Base-by-base conservation (phyloP, 2,888 invertebrate genomes). In the Drosophila falleni region DNA sequence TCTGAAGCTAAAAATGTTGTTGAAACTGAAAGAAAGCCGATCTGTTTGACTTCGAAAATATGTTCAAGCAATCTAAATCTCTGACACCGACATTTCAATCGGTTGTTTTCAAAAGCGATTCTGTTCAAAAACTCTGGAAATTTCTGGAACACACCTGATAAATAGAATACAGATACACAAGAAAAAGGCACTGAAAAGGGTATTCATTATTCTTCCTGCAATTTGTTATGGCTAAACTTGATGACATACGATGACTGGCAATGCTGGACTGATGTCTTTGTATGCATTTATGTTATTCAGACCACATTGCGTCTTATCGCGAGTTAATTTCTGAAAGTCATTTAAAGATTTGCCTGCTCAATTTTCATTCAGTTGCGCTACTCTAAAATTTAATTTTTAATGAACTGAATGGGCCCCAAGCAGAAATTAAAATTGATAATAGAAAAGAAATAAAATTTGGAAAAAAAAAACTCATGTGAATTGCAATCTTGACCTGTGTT, bases 261-360 rank as follows among this genome's bases (percentile, higher is more conserved):
- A 35, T 35, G 5, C 5, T 51, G 23, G 2, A n/a, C 15, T 64
- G 11, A 29, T 44, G 35, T 16, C 13, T 51, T 29, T 41, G 23
- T 23, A 23, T 2, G 23, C 4, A 4, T 23, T 23, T 23, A 29
- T 53, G 15, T 9, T 49, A 11, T 15, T 51, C 5, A 15, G 31
- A 31, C 41, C 35, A 42, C 13, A 16, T n/a, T 16, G 13, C 2
- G 42, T 42, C 54, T 54, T 41, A 41, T 54, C 41, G 16, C 13
- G 9, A 13, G 2, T 5, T n/a, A n/a, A 15, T 31, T 16, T 4
- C 15, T 56, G 19, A 23, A 56, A 44, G 44, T 44, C 15, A 44
- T 35, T 56, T 44, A 33, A 44, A 56, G 33, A 56, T 49, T 15
- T 35, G 41, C 31, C 19, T 37, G 19, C 54, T 50, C 33, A 50